Conservation (phyloP, 2,888 invertebrate species). For the Cephus runcator region DNA sequence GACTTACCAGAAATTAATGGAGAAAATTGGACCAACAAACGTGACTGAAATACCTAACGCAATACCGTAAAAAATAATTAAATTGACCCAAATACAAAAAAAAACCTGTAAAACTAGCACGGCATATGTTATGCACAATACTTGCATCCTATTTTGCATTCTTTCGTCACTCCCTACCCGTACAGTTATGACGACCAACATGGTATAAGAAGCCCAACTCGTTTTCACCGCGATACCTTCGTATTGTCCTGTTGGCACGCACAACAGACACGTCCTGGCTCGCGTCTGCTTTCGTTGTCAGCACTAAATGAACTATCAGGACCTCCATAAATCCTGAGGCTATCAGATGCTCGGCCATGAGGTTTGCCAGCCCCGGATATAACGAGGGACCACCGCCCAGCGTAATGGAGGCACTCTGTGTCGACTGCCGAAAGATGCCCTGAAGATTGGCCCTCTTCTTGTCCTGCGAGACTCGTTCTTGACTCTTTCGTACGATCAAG, state of each 20-base stretch:
- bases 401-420: slow-evolving; percentile 49
- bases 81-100: neutral
- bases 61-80: neutral
- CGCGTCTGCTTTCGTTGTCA: slow-evolving; percentile 49
- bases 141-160: neutral
- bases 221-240: slow-evolving; percentile 1
- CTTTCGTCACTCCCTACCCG: slow-evolving; percentile 2
- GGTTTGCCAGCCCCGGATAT: slow-evolving; percentile 53
- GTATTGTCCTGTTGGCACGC: neutral
- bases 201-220: neutral
- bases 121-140: too few species aligned
- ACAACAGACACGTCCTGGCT: slow-evolving; percentile 16
- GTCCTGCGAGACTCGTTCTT: neutral
- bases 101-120: neutral
- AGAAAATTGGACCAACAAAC: neutral
- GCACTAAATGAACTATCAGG: slow-evolving; percentile 59
- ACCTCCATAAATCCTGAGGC: slow-evolving; percentile 55
- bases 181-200: neutral
- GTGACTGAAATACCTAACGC: neutral
- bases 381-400: slow-evolving; percentile 59
- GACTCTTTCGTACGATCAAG: neutral
- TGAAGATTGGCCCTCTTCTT: slow-evolving; percentile 32
- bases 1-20: neutral
- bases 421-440: slow-evolving; percentile 41
- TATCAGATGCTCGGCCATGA: slow-evolving; percentile 52